phyloP scores from a whole-genome alignment of 2,113 vertebrate genomes.

The Megaceryle torquata region DNA sequence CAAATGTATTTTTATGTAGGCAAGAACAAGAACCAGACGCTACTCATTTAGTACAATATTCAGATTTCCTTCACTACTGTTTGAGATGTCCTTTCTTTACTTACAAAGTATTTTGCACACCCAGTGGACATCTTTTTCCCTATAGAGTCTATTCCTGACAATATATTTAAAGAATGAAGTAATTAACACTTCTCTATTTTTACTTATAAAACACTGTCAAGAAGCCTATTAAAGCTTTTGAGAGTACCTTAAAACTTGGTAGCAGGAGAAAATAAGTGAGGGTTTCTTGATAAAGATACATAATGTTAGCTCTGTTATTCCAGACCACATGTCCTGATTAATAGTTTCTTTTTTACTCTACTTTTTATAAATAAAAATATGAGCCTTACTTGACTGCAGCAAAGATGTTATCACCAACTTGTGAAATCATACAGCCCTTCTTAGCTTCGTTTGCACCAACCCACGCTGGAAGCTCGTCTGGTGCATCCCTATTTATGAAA shows the following conservation, averaged over 20 bases:
- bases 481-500: constrained; percentile 81
- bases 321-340: neutral
- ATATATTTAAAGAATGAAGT: neutral
- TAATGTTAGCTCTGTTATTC: neutral
- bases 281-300: neutral
- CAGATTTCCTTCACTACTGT: neutral
- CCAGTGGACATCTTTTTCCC: neutral
- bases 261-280: neutral
- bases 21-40: neutral
- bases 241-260: neutral
- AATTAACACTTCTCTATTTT: neutral
- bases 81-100: neutral
- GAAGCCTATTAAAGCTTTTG: neutral
- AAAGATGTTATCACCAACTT: constrained; percentile 92
- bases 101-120: neutral
- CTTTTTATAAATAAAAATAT: neutral
- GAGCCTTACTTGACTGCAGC: constrained; percentile 89
- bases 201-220: neutral
- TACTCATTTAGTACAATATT: neutral
- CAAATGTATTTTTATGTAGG: neutral
- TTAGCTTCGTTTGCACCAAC: constrained; percentile 90
- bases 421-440: constrained; percentile 85
- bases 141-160: neutral
- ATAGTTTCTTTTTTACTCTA: neutral
- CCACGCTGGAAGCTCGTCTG: constrained; percentile 88